phyloP scores from a whole-genome alignment of 2,113 vertebrate genomes.

The Eulemur macaco region DNA sequence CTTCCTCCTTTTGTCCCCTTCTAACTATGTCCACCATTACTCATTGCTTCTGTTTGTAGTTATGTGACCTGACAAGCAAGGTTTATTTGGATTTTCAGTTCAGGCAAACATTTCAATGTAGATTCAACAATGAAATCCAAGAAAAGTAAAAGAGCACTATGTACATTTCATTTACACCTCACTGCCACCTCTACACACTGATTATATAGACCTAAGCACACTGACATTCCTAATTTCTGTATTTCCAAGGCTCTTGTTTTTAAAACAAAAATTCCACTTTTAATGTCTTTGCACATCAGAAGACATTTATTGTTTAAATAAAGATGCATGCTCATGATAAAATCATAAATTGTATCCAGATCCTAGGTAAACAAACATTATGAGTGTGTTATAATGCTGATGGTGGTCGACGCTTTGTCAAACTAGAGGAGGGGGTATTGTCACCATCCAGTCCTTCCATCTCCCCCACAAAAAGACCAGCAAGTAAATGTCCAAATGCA shows the following conservation, averaged over 20 bases:
- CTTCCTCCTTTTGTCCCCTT: neutral
- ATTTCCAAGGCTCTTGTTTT: neutral
- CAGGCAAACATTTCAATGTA: slow-evolving; percentile 12
- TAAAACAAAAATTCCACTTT: neutral
- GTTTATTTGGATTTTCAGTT: slow-evolving; percentile 40
- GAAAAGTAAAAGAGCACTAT: neutral
- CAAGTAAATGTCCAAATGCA: neutral
- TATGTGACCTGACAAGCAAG: neutral
- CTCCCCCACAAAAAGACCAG: neutral
- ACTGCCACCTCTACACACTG: neutral
- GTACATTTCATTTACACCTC: neutral
- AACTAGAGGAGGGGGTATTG: neutral
- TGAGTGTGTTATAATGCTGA: neutral
- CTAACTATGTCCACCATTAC: neutral
- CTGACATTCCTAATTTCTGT: neutral
- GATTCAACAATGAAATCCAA: neutral
- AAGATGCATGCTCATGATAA: neutral
- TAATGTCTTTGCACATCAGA: neutral
- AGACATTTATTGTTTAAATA: neutral
- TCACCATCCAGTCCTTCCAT: neutral
- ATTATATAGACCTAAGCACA: neutral
- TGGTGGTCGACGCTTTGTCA: neutral
- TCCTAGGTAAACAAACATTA: neutral
- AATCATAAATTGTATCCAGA: neutral
- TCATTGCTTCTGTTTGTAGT: neutral